A percentile compares a stretch with the other conserved stretches of the same genome.
Conservation (phyloP, 2,113 vertebrate genomes). For the Struthidea cinerea region DNA sequence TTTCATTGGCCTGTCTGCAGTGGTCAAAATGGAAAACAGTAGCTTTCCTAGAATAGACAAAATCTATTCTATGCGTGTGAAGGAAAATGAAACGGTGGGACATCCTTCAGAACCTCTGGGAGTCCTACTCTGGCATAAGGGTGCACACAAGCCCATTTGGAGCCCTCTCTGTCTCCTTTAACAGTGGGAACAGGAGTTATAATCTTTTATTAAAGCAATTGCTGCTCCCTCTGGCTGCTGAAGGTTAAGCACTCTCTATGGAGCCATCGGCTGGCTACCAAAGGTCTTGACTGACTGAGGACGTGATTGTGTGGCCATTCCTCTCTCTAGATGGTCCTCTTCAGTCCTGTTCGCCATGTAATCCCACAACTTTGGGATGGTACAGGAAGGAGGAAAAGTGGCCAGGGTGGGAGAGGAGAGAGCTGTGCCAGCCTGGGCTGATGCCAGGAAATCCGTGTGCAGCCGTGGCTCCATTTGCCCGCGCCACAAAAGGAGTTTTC, state of each 20-base stretch:
- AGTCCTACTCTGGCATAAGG: neutral
- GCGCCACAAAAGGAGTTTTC: neutral
- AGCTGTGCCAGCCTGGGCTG: neutral
- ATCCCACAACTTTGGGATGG: neutral
- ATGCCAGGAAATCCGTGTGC: neutral
- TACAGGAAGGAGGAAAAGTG: neutral
- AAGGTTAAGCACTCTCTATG: neutral
- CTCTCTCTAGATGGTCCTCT: neutral
- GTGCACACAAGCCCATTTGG: neutral
- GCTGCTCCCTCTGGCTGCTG: neutral
- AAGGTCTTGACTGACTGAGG: neutral
- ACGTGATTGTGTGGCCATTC: neutral
- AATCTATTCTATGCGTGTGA: neutral
- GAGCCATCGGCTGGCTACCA: neutral
- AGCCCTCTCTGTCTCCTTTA: neutral
- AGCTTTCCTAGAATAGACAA: neutral
- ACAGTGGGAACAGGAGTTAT: neutral
- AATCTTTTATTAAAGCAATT: neutral
- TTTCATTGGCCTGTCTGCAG: neutral
- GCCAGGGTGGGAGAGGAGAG: neutral
- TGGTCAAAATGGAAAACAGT: neutral
- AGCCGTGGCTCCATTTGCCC: neutral
- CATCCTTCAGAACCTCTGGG: neutral
- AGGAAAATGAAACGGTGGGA: neutral
- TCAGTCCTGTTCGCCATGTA: neutral